Percentiles rank a stretch among this genome's conserved stretches.
phyloP scores from a whole-genome alignment of 1,140 invertebrate species.

The Drosophila nebulosa region DNA sequence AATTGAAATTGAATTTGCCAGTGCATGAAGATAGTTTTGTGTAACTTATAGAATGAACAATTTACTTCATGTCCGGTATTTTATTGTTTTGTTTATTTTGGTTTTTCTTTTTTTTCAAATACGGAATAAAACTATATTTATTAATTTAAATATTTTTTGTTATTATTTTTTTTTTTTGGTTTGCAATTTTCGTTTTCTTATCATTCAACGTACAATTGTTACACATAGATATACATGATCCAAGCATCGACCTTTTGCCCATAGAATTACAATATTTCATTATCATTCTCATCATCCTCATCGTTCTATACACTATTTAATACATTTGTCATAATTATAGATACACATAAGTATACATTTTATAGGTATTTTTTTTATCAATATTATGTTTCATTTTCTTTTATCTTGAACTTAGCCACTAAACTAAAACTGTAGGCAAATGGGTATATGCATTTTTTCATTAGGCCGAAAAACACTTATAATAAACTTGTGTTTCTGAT shows the following conservation, averaged over 20 bases:
- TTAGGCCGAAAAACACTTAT: constrained; percentile 47
- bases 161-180: constrained; percentile 5
- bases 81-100: neutral
- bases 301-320: constrained; percentile 72
- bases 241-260: constrained; percentile 18
- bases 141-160: constrained; percentile 62
- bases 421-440: constrained; percentile 74
- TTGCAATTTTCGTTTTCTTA: constrained; percentile 34
- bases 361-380: constrained; percentile 17
- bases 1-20: neutral
- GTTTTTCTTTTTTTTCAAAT: constrained; percentile 37
- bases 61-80: neutral
- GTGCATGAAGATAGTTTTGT: neutral
- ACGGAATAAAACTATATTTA: constrained; percentile 72
- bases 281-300: neutral
- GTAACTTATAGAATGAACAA: neutral
- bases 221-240: constrained; percentile 51
- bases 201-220: constrained; percentile 60
- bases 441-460: constrained; percentile 43
- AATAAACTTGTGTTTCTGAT: constrained; percentile 5
- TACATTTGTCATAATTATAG: constrained; percentile 51
- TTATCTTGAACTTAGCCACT: constrained; percentile 74
- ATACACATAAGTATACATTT: constrained; percentile 23
- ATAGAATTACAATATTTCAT: constrained; percentile 27
- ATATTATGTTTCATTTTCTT: constrained; percentile 25